Base-by-base conservation (phyloP, 2,888 invertebrate genomes). In the Drosophila neotestacea region DNA sequence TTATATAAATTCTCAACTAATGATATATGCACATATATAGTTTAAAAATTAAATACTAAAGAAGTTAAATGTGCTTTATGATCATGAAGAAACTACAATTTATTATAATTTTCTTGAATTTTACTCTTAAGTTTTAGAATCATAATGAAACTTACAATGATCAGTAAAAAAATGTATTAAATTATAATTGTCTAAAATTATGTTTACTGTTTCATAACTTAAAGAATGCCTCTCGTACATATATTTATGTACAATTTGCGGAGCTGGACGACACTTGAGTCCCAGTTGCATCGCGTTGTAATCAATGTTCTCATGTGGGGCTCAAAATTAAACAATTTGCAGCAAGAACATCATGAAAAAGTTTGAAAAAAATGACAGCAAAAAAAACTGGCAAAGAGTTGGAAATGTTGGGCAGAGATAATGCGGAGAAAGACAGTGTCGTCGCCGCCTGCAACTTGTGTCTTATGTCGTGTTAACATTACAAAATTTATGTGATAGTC, bases 401-500 rank as follows among this genome's bases (percentile, higher is more conserved):
- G 39, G 9, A 34, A 16, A 56, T 46, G 46, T 47, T 68, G 16
- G 42, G 44, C 47, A 39, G 39, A 28, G 39, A 28, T 39, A 38
- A 30, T 47, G 47, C 11, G 36, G 11, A 13, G 38, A 30, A 16
- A 32, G 32, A 34, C 34, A 52, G n/a, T 59, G 52, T 59, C 36
- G n/a, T 13, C 30, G 67, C 22, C 67, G 75, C 70, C 66, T 58
- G 70, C 72, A 77, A 86, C 81, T 88, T 88, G 89, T 87, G 87
- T 85, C 87, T 80, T 80, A 69, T 61, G 81, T 82, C 79, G 77
- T 87, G 77, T 90, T 86, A 90, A 91, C 89, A 90, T 83, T 86
- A 84, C 79, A 67, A 82, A 86, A 91, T 91, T 90, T 91, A 90
- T 91, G 82, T 79, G 62, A 52, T 84, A 55, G 67, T 50, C 66